Percentiles rank a stretch among this genome's conserved stretches.
phyloP scores from a whole-genome alignment of 2,888 invertebrate genomes.

The Drosophila birchii region DNA sequence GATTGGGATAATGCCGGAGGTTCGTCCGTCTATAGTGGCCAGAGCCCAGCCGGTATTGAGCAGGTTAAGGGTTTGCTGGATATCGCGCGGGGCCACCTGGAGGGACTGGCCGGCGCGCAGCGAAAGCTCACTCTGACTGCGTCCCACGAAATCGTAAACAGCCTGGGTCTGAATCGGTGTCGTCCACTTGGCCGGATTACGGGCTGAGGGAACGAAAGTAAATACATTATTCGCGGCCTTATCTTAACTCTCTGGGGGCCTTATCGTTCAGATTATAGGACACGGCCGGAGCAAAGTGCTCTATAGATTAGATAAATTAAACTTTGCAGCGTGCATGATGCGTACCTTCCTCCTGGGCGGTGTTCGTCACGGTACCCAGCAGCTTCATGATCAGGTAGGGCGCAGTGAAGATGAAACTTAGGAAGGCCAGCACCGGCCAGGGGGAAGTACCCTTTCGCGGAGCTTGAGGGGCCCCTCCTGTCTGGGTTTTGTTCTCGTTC shows the following conservation, averaged over 20 bases:
- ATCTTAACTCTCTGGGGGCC: conserved; percentile 41
- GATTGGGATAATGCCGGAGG: conserved; percentile 88
- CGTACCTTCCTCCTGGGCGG: conserved; percentile 87
- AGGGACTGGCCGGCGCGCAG: conserved; percentile 91
- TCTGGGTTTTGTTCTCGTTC: conserved; percentile 72
- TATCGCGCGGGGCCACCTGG: conserved; percentile 92
- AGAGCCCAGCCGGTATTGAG: conserved; percentile 90
- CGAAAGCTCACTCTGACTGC: conserved; percentile 90
- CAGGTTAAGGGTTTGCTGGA: conserved; percentile 89
- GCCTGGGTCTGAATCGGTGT: conserved; percentile 89
- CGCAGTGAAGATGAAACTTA: conserved; percentile 94
- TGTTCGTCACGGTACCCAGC: conserved; percentile 86
- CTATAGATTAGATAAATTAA: conserved; percentile 63
- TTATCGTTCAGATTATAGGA: conserved; percentile 50
- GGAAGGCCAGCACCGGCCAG: conserved; percentile 96
- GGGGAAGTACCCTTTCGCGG: conserved; percentile 86
- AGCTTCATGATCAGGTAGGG: conserved; percentile 96
- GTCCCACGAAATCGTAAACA: conserved; percentile 90
- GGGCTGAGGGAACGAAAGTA: conserved; percentile 84
- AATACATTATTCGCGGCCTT: conserved; percentile 46
- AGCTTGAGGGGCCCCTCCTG: conserved; percentile 65
- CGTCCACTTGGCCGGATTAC: conserved; percentile 89
- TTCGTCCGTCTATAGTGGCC: conserved; percentile 87
- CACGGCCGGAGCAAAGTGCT: conserved; percentile 58
- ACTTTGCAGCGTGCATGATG: conserved; percentile 43